phyloP scores from a whole-genome alignment of 2,797 vertebrate species.

The Meriones psammophilus region DNA sequence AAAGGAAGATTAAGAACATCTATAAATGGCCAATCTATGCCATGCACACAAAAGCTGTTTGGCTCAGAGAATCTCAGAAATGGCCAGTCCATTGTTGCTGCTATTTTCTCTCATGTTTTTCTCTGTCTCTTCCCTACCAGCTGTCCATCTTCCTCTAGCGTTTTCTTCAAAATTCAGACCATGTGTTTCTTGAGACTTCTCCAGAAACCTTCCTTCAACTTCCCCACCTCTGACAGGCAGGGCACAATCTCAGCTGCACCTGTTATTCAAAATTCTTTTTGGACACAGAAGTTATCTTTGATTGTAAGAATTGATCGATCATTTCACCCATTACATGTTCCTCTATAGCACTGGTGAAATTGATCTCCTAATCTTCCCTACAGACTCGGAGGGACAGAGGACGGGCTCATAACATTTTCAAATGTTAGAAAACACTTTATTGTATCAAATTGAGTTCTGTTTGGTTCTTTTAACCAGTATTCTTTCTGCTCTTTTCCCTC shows the following conservation, averaged over 20 bases:
- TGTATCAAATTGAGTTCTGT: neutral
- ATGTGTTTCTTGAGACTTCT: neutral
- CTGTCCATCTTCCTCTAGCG: neutral
- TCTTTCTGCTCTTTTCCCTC: constrained; percentile 13
- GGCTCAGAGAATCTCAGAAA: neutral
- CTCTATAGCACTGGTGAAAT: neutral
- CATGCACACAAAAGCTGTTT: neutral
- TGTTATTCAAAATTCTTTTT: neutral
- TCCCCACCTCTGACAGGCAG: neutral
- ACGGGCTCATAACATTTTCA: neutral
- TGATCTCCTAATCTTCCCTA: neutral
- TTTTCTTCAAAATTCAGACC: neutral
- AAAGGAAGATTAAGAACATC: neutral
- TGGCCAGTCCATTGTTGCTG: neutral
- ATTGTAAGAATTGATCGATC: neutral
- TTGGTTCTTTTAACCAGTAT: neutral
- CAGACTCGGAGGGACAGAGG: neutral
- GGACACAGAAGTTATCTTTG: neutral
- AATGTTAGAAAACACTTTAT: constrained; percentile 31
- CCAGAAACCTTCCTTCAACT: neutral
- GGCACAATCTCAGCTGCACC: neutral
- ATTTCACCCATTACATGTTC: neutral
- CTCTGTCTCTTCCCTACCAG: neutral
- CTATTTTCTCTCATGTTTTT: neutral
- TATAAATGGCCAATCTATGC: neutral